A percentile compares a stretch with the other conserved stretches of the same genome.
Conservation (phyloP, 1,140 invertebrate genomes). For the Metaphire vulgaris region DNA sequence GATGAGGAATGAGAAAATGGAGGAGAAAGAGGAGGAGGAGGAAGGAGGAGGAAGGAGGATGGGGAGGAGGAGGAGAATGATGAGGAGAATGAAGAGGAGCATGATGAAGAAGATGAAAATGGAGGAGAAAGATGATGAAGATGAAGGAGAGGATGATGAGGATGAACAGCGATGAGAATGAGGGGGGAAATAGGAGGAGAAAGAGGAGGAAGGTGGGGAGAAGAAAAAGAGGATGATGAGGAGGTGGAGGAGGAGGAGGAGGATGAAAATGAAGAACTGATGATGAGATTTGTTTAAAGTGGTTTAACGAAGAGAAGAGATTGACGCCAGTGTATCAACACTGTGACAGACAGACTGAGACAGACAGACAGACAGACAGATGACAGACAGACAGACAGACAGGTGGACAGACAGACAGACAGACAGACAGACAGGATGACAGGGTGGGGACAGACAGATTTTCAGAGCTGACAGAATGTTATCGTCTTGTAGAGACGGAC, state of each 20-base stretch:
- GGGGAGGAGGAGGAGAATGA: neutral
- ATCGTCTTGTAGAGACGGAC: too few species aligned
- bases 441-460: neutral
- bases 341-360: neutral
- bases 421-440: neutral
- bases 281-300: too few species aligned
- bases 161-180: neutral
- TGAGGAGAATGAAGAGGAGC: neutral
- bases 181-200: neutral
- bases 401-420: neutral
- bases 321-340: too few species aligned
- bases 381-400: neutral
- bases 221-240: neutral
- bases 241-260: neutral
- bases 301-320: too few species aligned
- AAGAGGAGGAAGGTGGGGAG: neutral
- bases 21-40: neutral
- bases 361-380: neutral
- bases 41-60: neutral
- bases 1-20: neutral
- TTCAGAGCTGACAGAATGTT: too few species aligned
- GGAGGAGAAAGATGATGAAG: neutral
- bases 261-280: too few species aligned
- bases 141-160: neutral
- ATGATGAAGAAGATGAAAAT: neutral